Evolutionary conservation across 2,888 invertebrate genomes (phyloP).

Genomic region (Orthosia gothica): DNA sequence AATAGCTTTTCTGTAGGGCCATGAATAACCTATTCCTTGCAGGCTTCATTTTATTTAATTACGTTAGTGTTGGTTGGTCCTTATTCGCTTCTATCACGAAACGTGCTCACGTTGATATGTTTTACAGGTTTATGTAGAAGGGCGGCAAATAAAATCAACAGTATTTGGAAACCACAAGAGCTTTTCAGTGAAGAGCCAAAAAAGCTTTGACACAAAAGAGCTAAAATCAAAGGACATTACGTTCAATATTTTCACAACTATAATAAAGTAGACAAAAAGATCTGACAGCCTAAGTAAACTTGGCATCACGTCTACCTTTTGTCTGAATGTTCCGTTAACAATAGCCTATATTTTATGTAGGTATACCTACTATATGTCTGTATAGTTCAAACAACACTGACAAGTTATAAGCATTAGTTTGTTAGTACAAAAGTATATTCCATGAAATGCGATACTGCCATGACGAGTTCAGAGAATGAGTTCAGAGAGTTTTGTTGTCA

Average conservation of each 20-base stretch:
- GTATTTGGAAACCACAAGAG: neutral
- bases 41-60: neutral
- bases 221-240: conserved; percentile 1
- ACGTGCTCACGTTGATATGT: neutral
- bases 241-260: conserved; percentile 18
- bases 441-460: conserved; percentile 19
- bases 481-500: conserved; percentile 2
- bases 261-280: neutral
- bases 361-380: neutral
- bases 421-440: conserved; percentile 6
- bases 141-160: conserved; percentile 15
- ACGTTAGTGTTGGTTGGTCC: neutral
- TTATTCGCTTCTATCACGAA: neutral
- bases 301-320: conserved; percentile 7
- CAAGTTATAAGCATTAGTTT: conserved; percentile 7
- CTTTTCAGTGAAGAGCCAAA: neutral
- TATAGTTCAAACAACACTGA: neutral
- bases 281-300: neutral
- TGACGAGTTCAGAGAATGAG: conserved; percentile 3
- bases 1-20: conserved; percentile 19
- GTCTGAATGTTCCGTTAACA: neutral
- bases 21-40: neutral
- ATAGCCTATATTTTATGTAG: neutral
- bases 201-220: neutral
- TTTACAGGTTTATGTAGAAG: neutral